Base-by-base conservation (phyloP, 2,797 vertebrate genomes). In the Channallabes apus region DNA sequence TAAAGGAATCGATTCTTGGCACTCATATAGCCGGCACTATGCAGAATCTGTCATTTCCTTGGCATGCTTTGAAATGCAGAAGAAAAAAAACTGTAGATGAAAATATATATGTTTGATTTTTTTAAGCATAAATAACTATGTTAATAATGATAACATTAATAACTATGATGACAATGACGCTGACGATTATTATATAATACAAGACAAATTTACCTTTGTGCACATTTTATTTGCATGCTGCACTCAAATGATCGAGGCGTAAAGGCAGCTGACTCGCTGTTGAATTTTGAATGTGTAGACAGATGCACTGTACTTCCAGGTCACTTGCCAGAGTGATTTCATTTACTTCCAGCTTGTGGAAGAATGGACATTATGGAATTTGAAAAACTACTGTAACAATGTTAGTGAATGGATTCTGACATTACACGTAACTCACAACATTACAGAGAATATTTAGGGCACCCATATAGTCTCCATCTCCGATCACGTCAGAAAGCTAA, bases 31-130 rank as follows among this genome's bases (percentile, higher is more conserved):
- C 94, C 93, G 92, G 93, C 94, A 95, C 95, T 96, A 96, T 96
- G 94, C 95, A 96, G 94, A 94, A 93, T 91, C 90, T 84, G 82
- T 86, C 85, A 86, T 91, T 91, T 93, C 88, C 93, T 94, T 94
- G 94, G 95, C 95, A 96, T 96, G 95, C 94, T 95, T 94, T 93
- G 94, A 96, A 94, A 95, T 96, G 95, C 94, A 94, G 90, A 94
- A 89, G n/a, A 92, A 87, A n/a, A 86, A 83, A 86, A 89, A 93
- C 89, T 94, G 93, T 95, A 96, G 93, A 94, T 88, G 89, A 94
- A 92, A 94, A 91, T 90, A 89, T 46, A 64, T 46, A 68, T 86
- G 54, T 35, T 82, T 88, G 83, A 90, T 90, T 87, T 86, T 81
- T 76, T 54, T 91, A 91, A 86, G 86, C 92, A 90, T 84, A 88